Base-by-base conservation (phyloP, 2,113 vertebrate species). In the Clinocottus analis region DNA sequence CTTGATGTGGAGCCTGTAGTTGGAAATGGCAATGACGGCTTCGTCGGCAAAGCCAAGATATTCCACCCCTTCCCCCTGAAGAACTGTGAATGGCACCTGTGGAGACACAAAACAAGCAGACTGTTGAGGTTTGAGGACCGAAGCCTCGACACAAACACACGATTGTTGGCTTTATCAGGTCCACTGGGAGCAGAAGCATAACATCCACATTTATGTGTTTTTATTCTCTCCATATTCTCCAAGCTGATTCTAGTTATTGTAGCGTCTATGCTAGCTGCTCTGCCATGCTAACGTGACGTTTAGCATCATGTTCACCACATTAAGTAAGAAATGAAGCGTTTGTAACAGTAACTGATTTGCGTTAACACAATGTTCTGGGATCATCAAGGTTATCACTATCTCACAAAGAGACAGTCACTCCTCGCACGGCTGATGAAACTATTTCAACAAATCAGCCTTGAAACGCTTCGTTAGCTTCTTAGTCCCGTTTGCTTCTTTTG, bases 1-100 rank as follows among this genome's bases (percentile, higher is more conserved):
- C 84, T 99, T 99, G 90, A 99, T 98, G 88, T 99, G 98, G 77
- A 99, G 95, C 85, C 98, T 94, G 94, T 99, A 99, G 95, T 99
- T 99, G 67, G 98, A 99, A 91, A 99, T 96, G 87, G 98, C 98
- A 2, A 99, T 99, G 92, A 99, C 91, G 43, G 97, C 97, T 72
- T 99, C 98, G 0, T 97, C 96, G 0, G 98, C 97, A 69, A 91
- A 96, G 83, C 98, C 98, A 69, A 99, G 94, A 90, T 97, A 99
- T 89, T 99, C 98, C 84, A 99, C 98, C 63, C 97, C 97, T 93
- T 99, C 98, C 2, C 98, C 98, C 94, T 98, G 98, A 87, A 99
- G 94, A 91, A 97, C 97, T 82, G 96, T 94, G 92, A 99, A 99
- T 19, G 98, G 98, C 67, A 99, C 96, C 98, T 99, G 87, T 1